Evolutionary conservation across 2,797 vertebrate species (phyloP).

Genomic region (Salmo trutta): DNA sequence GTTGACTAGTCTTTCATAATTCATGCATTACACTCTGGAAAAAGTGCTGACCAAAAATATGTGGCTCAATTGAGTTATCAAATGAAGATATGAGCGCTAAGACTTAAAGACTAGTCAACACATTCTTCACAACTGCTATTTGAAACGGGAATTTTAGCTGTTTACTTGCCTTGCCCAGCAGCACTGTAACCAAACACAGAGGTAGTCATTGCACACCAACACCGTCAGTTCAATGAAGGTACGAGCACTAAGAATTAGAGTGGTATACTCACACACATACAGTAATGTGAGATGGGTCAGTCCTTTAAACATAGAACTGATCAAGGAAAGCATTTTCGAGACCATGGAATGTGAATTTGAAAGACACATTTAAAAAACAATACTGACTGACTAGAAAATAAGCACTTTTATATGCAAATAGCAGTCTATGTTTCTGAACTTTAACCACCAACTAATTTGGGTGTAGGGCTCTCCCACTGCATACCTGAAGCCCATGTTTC

Average conservation of each 20-base stretch:
- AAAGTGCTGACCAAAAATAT: slow-evolving; percentile 66
- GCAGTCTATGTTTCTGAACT: slow-evolving; percentile 40
- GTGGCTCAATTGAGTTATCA: slow-evolving; percentile 52
- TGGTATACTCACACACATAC: slow-evolving; percentile 44
- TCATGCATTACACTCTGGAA: slow-evolving; percentile 65
- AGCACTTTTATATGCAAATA: not conserved
- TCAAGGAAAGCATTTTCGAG: slow-evolving; percentile 20
- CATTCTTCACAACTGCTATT: slow-evolving; percentile 21
- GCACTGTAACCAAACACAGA: slow-evolving; percentile 60
- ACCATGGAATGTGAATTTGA: slow-evolving; percentile 3
- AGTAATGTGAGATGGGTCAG: slow-evolving; percentile 55
- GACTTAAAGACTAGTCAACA: slow-evolving; percentile 43
- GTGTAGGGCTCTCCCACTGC: not conserved
- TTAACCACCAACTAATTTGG: slow-evolving; percentile 42
- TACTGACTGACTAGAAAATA: not conserved
- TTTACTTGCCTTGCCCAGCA: slow-evolving; percentile 47
- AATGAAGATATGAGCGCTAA: not conserved
- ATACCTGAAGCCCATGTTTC: not conserved
- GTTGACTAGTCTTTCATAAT: slow-evolving; percentile 60
- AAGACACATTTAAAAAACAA: not conserved
- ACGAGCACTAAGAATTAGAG: slow-evolving; percentile 47
- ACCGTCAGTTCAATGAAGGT: slow-evolving; percentile 67
- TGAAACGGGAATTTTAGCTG: slow-evolving; percentile 37
- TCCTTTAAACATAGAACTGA: slow-evolving; percentile 48
- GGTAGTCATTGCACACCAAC: slow-evolving; percentile 67